Conservation (phyloP, 2,113 vertebrate species). For the Terrapene triunguis region DNA sequence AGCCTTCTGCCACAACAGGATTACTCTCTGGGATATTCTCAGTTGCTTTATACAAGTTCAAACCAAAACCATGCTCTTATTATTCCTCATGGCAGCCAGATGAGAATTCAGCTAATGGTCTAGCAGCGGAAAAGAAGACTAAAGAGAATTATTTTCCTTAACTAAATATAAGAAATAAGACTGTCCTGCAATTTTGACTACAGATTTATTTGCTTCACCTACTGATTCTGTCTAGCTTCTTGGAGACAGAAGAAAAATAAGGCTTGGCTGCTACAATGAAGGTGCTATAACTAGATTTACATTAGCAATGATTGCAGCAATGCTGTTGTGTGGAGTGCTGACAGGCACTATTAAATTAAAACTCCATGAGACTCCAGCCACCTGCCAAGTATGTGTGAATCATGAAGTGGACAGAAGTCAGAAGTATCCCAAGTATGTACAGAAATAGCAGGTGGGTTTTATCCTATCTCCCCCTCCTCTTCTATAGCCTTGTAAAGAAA, state of each 20-base stretch:
- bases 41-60: not conserved
- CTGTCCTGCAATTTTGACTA: not conserved
- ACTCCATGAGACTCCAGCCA: conserved; percentile 41
- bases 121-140: conserved; percentile 20
- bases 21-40: not conserved
- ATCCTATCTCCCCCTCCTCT: not conserved
- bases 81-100: not conserved
- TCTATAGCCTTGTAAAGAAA: not conserved
- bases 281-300: not conserved
- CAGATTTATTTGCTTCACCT: not conserved
- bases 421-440: conserved; percentile 11
- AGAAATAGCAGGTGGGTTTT: not conserved
- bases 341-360: conserved; percentile 49
- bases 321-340: rapidly evolving
- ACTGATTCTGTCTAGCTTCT: not conserved
- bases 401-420: conserved; percentile 9
- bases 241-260: not conserved
- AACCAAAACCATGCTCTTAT: not conserved
- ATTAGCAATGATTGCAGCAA: conserved; percentile 10
- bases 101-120: conserved; percentile 5
- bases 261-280: not conserved
- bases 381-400: conserved; percentile 18
- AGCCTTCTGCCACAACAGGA: not conserved
- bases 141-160: not conserved
- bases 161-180: not conserved